Percentiles rank a stretch among this genome's conserved stretches.
phyloP scores from a whole-genome alignment of 2,113 vertebrate species.

The Hemiscyllium ocellatum region DNA sequence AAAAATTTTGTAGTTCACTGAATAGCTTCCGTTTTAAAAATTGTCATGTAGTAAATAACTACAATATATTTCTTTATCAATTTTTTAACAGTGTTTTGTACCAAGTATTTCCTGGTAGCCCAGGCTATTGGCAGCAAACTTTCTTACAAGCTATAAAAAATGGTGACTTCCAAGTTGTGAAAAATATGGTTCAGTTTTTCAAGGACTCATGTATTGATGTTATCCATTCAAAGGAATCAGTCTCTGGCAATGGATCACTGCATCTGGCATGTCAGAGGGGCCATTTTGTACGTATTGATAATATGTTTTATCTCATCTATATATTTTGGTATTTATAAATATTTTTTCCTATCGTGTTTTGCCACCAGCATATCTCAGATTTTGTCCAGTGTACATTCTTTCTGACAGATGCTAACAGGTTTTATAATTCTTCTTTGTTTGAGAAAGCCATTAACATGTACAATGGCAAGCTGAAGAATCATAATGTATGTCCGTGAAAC shows the following conservation, averaged over 20 bases:
- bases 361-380: neutral
- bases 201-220: constrained; percentile 42
- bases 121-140: constrained; percentile 31
- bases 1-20: neutral
- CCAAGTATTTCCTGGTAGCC: constrained; percentile 39
- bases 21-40: neutral
- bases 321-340: neutral
- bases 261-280: constrained; percentile 41
- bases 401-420: neutral
- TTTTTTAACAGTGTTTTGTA: constrained; percentile 40
- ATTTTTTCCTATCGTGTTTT: neutral
- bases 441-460: neutral
- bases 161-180: constrained; percentile 39
- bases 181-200: constrained; percentile 45
- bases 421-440: neutral
- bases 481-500: neutral
- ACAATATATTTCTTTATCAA: neutral
- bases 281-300: constrained; percentile 41
- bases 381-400: neutral
- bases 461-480: neutral
- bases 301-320: neutral
- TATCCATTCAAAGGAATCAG: constrained; percentile 43
- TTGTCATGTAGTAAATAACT: neutral
- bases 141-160: constrained; percentile 41
- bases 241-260: constrained; percentile 42